Percentiles rank a stretch among this genome's conserved stretches.
Evolutionary conservation across 2,113 vertebrate genomes (phyloP).

Genomic region (Zapornia atra): DNA sequence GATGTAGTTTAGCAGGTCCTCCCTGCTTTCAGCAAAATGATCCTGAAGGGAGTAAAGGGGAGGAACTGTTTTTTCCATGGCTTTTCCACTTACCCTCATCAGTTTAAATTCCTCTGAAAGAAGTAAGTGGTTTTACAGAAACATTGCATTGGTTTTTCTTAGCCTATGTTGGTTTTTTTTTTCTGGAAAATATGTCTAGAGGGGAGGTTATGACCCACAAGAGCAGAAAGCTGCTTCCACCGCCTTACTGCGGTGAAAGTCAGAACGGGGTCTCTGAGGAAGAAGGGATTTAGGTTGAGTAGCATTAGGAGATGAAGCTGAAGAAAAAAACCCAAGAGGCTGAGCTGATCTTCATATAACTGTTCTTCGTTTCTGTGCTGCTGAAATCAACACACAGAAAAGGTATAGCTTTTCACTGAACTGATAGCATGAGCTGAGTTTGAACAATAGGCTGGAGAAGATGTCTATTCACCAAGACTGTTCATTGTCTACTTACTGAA

Average conservation of each 20-base stretch:
- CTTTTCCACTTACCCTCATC: background rate
- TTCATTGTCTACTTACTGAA: background rate
- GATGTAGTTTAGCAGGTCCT: background rate
- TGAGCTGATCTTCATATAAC: background rate
- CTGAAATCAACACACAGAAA: background rate
- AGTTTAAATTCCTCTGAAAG: background rate
- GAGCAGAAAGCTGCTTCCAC: background rate
- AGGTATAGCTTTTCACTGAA: background rate
- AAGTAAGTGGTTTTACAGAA: background rate
- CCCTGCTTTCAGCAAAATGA: background rate
- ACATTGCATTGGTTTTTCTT: background rate
- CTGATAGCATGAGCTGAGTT: background rate
- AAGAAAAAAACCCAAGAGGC: background rate
- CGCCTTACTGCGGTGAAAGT: background rate
- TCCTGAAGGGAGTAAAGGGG: background rate
- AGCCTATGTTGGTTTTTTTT: background rate
- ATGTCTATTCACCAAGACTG: background rate
- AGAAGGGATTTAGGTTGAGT: background rate
- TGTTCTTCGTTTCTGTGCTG: background rate
- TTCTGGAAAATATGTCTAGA: background rate
- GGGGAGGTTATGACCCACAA: background rate
- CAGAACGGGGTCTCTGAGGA: background rate
- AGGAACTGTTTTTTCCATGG: accelerated
- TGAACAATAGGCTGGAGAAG: background rate
- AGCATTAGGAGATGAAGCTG: background rate